phyloP scores from a whole-genome alignment of 2,888 invertebrate genomes.

The Carabus problematicus region DNA sequence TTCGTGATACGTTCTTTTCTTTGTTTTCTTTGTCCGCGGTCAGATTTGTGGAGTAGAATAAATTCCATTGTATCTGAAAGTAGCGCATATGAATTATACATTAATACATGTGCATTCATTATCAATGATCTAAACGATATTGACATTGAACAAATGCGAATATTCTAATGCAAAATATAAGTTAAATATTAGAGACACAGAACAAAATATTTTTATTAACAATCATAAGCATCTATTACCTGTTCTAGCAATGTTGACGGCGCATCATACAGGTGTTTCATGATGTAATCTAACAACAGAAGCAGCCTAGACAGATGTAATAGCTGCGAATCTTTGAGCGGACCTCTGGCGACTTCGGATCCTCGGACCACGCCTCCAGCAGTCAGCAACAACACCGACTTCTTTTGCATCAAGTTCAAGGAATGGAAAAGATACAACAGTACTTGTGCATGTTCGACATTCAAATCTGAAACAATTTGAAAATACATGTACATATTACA shows the following conservation, averaged over 20 bases:
- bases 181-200: too few species aligned
- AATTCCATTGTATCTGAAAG: constrained; percentile 76
- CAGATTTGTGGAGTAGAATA: constrained; percentile 72
- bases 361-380: constrained; percentile 77
- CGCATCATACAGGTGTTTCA: constrained; percentile 94
- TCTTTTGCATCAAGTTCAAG: constrained; percentile 94
- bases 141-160: too few species aligned
- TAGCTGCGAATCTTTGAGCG: constrained; percentile 73
- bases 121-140: too few species aligned
- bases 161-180: too few species aligned
- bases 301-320: constrained; percentile 83
- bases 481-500: constrained; percentile 55
- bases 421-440: constrained; percentile 94
- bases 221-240: constrained; percentile 61
- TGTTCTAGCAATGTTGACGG: constrained; percentile 86
- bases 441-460: constrained; percentile 94
- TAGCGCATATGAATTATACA: too few species aligned
- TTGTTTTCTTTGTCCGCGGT: constrained; percentile 67
- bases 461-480: constrained; percentile 71
- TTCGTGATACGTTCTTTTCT: constrained; percentile 65
- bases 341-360: constrained; percentile 68
- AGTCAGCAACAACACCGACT: constrained; percentile 85
- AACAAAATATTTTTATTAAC: too few species aligned
- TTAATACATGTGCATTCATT: constrained; percentile 22
- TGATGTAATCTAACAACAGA: constrained; percentile 89